Evolutionary conservation across 1,140 invertebrate species (phyloP).

Genomic region (Delia radicum): DNA sequence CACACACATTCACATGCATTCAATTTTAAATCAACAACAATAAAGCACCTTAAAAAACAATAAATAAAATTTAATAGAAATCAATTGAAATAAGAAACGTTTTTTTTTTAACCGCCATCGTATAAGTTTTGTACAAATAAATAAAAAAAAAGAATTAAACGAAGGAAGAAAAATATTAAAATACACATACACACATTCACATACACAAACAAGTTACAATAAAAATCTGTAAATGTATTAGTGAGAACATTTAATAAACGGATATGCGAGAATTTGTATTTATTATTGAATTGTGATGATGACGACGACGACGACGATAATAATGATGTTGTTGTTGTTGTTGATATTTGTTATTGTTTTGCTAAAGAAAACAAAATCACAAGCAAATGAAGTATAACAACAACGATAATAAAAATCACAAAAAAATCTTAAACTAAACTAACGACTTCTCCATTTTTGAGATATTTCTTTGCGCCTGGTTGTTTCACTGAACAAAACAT

Average conservation of each 20-base stretch:
- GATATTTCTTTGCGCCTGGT: background rate
- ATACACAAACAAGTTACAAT: background rate
- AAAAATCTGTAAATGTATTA: background rate
- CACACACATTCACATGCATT: background rate
- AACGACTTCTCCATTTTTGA: background rate
- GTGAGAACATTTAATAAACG: background rate
- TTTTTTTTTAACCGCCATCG: background rate
- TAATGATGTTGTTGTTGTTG: background rate
- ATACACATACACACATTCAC: background rate
- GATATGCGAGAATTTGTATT: constrained; percentile 14
- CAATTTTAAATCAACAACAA: background rate
- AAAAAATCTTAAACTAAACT: no score
- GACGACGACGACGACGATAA: background rate
- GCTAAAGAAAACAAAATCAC: background rate
- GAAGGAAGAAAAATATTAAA: background rate
- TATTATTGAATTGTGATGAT: background rate
- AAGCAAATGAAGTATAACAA: background rate
- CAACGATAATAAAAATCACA: background rate
- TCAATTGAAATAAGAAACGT: background rate
- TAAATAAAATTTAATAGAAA: constrained; percentile 22
- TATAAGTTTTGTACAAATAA: background rate
- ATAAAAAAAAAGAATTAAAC: background rate
- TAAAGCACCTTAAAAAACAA: background rate
- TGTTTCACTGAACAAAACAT: background rate
- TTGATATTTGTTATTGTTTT: background rate